Base-by-base conservation (phyloP, 2,113 vertebrate genomes). In the Istiophorus platypterus region DNA sequence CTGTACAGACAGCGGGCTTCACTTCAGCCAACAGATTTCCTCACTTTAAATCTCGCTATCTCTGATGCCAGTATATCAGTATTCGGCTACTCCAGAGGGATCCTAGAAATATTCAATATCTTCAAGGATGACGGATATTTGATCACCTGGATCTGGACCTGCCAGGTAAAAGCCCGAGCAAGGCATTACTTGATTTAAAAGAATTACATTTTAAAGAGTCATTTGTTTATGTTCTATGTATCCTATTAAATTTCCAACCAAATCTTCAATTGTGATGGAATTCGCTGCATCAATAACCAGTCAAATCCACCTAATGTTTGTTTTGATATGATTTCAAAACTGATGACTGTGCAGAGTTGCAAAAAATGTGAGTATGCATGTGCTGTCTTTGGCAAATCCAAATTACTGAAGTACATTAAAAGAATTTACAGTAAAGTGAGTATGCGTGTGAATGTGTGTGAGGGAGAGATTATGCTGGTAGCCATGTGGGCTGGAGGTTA, bases 61-160 rank as follows among this genome's bases (percentile, higher is more conserved):
- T 97, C 96, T 7, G 96, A 97, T 45, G 96, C 96, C 78, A 95
- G 96, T 67, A 94, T 97, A 80, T 96, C 95, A 0, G 87, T 97
- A 47, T 96, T 97, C 37, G 96, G 96, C 57, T 98, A 96, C 84
- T 97, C 96, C 15, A 83, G 95, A 47, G 96, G 97, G 14, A 97
- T 97, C 82, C 92, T 96, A 58, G 94, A 97, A 92, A 96, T 96
- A 85, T 98, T 97, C 85, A 96, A 96, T 57, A 87, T 96, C 79
- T 96, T 98, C 79, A 95, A 90, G 93, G 96, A 97, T 58, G 92
- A 96, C 13, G 95, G 95, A 10, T 96, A 96, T 82, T 88, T 97
- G 76, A 95, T 96, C 91, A 96, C 94, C 0, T 96, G 96, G 4
- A 92, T 96, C 91, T 96, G 95, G 96, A 97, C 96, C 22, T 98